Percentiles rank a stretch among this genome's conserved stretches.
Evolutionary conservation across 2,888 invertebrate species (phyloP).

Genomic region (Cybosia mesomella): DNA sequence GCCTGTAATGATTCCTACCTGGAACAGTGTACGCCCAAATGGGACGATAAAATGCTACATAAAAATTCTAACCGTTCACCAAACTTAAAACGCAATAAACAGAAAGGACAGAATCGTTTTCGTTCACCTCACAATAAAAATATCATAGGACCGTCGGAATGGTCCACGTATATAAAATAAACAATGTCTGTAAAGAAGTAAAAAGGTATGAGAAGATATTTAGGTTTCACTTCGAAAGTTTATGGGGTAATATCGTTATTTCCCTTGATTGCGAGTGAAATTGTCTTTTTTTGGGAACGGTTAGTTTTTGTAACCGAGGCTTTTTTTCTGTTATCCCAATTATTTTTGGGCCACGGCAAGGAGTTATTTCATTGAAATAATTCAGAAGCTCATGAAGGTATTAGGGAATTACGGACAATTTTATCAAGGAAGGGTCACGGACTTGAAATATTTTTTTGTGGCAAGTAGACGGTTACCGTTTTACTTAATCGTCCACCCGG

Average conservation of each 20-base stretch:
- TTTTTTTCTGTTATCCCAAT: slow-evolving; percentile 49
- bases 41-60: slow-evolving; percentile 55
- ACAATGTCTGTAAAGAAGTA: slow-evolving; percentile 58
- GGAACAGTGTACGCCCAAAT: slow-evolving; percentile 29
- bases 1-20: slow-evolving; percentile 44
- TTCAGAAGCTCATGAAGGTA: slow-evolving; percentile 48
- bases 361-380: slow-evolving; percentile 54
- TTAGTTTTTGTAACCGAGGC: slow-evolving; percentile 55
- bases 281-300: slow-evolving; percentile 60
- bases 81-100: slow-evolving; percentile 68
- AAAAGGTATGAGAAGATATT: slow-evolving; percentile 60
- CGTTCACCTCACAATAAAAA: slow-evolving; percentile 70
- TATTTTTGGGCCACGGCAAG: slow-evolving; percentile 50
- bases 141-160: slow-evolving; percentile 62
- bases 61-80: slow-evolving; percentile 65
- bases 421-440: slow-evolving; percentile 53
- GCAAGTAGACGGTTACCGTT: slow-evolving; percentile 49
- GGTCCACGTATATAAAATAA: slow-evolving; percentile 68
- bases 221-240: slow-evolving; percentile 68
- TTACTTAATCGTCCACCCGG: slow-evolving; percentile 44
- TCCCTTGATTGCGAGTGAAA: slow-evolving; percentile 68
- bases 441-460: slow-evolving; percentile 51
- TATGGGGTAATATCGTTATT: slow-evolving; percentile 72
- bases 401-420: slow-evolving; percentile 51
- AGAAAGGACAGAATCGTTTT: slow-evolving; percentile 60